Base-by-base conservation (phyloP, 2,113 vertebrate species). In the Ascaphus truei region DNA sequence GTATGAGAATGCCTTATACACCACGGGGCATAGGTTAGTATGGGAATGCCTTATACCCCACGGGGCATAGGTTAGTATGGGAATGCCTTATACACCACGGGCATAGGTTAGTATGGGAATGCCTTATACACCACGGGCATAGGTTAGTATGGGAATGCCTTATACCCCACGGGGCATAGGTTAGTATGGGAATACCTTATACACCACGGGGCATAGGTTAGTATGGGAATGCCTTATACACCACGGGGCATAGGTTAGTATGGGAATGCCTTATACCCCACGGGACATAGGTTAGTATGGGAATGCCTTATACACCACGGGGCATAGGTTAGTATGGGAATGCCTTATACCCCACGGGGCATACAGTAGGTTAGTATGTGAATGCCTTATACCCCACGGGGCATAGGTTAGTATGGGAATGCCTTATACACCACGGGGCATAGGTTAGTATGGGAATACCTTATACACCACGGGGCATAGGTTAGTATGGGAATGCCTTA, bases 131-230 rank as follows among this genome's bases (percentile, higher is more conserved):
- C 67, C 67, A 61, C 26, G 39, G 67, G 67, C 57, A 61, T 71
- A 61, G 60, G 67, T 68, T 68, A 71, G 67, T 52, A 60, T 52
- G 56, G 45, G 39, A 61, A 61, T 71, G 33, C 56, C 36, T 52
- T 51, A 33, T 71, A 61, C 67, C 52, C 67, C 67, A 61, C 26
- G 39, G 67, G 67, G 67, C 57, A 61, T 71, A 61, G 60, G 67
- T 68, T 68, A 71, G 67, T 52, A 60, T 52, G 56, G 45, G 39
- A 61, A 61, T 71, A 26, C 56, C 36, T 52, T 51, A 33, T 71
- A 61, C 67, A 61, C 67, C 67, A 61, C 26, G 39, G 67, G 67
- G 67, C 57, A 61, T 71, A 61, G 60, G 67, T 68, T 68, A 71
- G 67, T 52, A 60, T 52, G 56, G 45, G 39, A 61, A 61, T 71